Evolutionary conservation across 2,113 vertebrate genomes (phyloP), one percentile per base, ranked within the genome.

Genomic region (Clarias batrachus): DNA sequence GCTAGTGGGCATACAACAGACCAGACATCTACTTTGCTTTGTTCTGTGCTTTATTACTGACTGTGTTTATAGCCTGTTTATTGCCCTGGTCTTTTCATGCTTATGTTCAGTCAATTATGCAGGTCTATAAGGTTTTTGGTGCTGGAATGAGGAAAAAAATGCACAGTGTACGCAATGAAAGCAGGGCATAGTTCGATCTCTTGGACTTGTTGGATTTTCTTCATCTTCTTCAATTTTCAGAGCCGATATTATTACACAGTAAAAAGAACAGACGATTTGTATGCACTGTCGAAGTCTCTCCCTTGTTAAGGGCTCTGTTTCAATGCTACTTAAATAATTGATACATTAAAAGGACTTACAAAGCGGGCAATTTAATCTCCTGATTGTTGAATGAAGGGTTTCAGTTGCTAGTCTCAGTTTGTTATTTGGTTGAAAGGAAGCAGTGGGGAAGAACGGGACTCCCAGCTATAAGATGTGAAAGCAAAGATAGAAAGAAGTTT

Each of bases 291-390:
- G 52, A 37, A 76, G 48, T 91, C 87, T 85, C 90, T 89, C 93
- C 92, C 93, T 89, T 84, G 86, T 91, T 88, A 91, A 84, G 30
- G 60, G 92, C 88, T 94, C 91, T 88, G 90, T 95, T 94, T 94
- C 91, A 92, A 71, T 81, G 65, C 19, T 56, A 81, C 81, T 74
- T 95, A 91, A 94, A 94, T 94, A 92, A 94, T 94, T 94, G 87
- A 94, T 94, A 81, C 62, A 94, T 95, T 87, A 91, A 93, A 93
- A 88, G 89, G 85, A 86, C 68, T 88, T 90, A 92, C 93, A 94
- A 94, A 94, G 93, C 87, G 86, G 81, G 93, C 94, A 93, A 93
- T 93, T 94, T 91, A 92, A 95, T 94, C 92, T 94, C 85, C 92
- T 93, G 90, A 92, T 89, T 94, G 92, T 94, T 93, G 92, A 86